Base-by-base conservation (phyloP, 2,888 invertebrate genomes). In the Drosophila lutescens region DNA sequence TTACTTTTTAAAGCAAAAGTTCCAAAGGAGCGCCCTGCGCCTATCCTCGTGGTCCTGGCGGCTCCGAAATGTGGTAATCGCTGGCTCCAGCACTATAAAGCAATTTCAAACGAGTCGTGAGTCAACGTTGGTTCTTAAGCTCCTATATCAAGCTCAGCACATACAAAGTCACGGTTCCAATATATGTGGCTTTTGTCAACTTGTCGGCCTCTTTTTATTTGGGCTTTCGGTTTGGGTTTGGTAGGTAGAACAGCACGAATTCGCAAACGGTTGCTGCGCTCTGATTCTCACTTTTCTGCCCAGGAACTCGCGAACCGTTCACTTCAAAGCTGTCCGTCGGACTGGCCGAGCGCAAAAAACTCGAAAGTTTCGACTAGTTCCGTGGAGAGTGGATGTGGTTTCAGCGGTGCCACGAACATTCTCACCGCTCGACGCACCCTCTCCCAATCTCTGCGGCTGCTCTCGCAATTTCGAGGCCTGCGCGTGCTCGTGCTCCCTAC, bases 281-380 rank as follows among this genome's bases (percentile, higher is more conserved):
- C 54, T 66, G 59, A 65, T 41, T 68, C 62, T 65, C 38, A 54
- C 41, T 43, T 47, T 40, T 34, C 55, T 57, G 38, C 69, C 66
- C 50, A 74, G 60, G 65, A 79, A 74, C 77, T 68, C 68, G 72
- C 79, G 80, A 77, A 82, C 86, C 86, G 80, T 79, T 79, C 89
- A 78, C 86, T 86, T 82, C 86, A 89, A 89, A 88, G 90, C 86
- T 88, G 78, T 86, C 86, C 90, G 80, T 85, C 86, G 85, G 90
- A 91, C 90, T 90, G 80, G 90, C 40, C 70, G 49, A 47, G 54
- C 65, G 54, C 63, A 67, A 77, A 75, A 76, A 87, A 78, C 86
- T 87, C 68, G 73, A 85, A 82, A 78, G 67, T 71, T 60, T 85
- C 81, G 85, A 82, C 76, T 40, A 41, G 61, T 61, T 61, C 36